Base-by-base conservation (phyloP, 2,113 vertebrate genomes). In the Grammomys dolichurus region DNA sequence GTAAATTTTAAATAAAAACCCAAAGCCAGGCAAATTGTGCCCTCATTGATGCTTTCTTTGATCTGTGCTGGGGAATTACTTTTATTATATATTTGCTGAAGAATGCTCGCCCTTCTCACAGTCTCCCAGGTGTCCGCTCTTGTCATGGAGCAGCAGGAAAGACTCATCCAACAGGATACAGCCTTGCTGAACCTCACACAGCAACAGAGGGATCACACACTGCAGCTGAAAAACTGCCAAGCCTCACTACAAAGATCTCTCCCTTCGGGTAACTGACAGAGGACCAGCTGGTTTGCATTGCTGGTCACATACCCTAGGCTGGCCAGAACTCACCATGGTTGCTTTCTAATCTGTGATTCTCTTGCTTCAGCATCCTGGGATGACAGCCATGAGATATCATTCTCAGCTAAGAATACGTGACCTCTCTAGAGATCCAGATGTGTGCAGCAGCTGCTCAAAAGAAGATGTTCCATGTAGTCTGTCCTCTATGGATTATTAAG, bases 111-210 rank as follows among this genome's bases (percentile, higher is more conserved):
- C n/a, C 1, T 56, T 80, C 3, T 84, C 33, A 85, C 91, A 97
- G 97, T 87, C 19, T 96, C 93, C 46, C 97, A 97, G 93, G 80
- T 95, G 3, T 95, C 96, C 6, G 8, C 76, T 20, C 36, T 93
- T 46, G 86, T 43, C 33, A 86, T n/a, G 65, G n/a, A 86, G 43
- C 97, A 97, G 51, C 85, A 95, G 89, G 97, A 97, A 85, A 95
- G 93, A 56, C 96, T 98, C n/a, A 60, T 6, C 3, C 90, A 93
- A 2, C 96, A 78, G 40, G 87, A 97, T 0, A 81, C 1, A 48
- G 40, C 0, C 6, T 24, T 94, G 56, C 20, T 31, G 31, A 97
- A 97, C 85, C 72, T 93, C 11, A 96, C 92, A 33, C 56, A 67
- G 0, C 91, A 84, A 92, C 75, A 77, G 51, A 60, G 3, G 60